These are phyloP conservation scores for Aphis craccivora DNA, from an alignment of 1,140 invertebrate genomes.

Conservation along the genomic window DNA sequence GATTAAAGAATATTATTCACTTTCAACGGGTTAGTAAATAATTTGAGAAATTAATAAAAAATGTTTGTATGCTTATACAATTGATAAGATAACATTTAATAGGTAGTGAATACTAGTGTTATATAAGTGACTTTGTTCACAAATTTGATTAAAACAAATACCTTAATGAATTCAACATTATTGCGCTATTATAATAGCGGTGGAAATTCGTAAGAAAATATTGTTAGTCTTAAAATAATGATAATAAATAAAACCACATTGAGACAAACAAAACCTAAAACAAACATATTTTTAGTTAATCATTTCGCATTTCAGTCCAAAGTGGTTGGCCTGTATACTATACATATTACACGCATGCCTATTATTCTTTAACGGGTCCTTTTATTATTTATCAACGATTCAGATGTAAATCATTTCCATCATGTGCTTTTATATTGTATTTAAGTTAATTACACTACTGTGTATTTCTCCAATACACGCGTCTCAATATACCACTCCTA, in stretches of 20 bases:
- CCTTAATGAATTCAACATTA: background rate
- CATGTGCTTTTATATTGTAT: background rate
- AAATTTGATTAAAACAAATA: background rate
- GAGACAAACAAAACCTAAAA: too few relatives aligned
- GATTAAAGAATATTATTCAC: background rate
- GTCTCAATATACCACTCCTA: background rate
- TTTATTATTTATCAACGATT: background rate
- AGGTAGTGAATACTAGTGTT: background rate
- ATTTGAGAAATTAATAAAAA: too few relatives aligned
- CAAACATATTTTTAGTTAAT: too few relatives aligned
- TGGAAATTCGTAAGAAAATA: background rate
- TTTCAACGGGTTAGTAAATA: too few relatives aligned
- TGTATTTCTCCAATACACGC: background rate
- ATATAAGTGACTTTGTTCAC: background rate
- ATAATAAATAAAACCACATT: too few relatives aligned
- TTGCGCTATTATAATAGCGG: background rate
- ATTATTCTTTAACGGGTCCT: background rate
- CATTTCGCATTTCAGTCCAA: background rate
- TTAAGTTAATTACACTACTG: background rate
- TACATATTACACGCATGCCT: background rate
- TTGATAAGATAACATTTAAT: too few relatives aligned
- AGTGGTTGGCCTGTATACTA: background rate
- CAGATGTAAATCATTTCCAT: background rate
- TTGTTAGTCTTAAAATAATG: background rate
- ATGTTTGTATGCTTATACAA: too few relatives aligned